Conservation (phyloP, 2,888 invertebrate species). For the Gonocerus acuteangulatus region DNA sequence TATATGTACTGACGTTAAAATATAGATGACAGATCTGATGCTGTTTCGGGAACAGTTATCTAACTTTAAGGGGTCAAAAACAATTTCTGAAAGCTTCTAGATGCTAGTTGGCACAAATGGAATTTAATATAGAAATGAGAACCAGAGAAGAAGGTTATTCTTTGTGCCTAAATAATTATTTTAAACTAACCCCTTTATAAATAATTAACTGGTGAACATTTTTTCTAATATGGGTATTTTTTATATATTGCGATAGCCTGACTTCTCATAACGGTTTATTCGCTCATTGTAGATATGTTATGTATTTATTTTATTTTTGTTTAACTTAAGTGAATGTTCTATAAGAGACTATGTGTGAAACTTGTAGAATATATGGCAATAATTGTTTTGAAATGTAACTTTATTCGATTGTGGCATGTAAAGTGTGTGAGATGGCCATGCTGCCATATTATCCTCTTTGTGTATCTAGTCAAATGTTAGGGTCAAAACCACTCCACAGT, state of each 20-base stretch:
- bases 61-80: neutral
- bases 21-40: neutral
- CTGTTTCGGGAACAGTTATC: neutral
- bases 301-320: conserved; percentile 1
- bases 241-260: neutral
- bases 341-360: neutral
- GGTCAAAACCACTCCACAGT: neutral
- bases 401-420: neutral
- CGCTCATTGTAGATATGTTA: neutral
- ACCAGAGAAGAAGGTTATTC: neutral
- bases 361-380: conserved; percentile 18
- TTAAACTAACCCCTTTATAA: neutral
- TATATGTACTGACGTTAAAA: neutral
- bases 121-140: neutral
- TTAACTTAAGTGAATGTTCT: conserved; percentile 7
- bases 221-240: conserved; percentile 6
- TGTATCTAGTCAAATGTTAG: neutral
- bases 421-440: neutral
- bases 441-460: neutral
- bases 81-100: neutral
- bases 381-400: conserved; percentile 6
- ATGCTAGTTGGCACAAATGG: neutral
- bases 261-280: neutral
- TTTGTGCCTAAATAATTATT: conserved; percentile 7
- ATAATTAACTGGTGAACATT: neutral